These are phyloP conservation scores for Pemphredon lugubris DNA, from an alignment of 2,888 invertebrate genomes.

Conservation along the genomic window DNA sequence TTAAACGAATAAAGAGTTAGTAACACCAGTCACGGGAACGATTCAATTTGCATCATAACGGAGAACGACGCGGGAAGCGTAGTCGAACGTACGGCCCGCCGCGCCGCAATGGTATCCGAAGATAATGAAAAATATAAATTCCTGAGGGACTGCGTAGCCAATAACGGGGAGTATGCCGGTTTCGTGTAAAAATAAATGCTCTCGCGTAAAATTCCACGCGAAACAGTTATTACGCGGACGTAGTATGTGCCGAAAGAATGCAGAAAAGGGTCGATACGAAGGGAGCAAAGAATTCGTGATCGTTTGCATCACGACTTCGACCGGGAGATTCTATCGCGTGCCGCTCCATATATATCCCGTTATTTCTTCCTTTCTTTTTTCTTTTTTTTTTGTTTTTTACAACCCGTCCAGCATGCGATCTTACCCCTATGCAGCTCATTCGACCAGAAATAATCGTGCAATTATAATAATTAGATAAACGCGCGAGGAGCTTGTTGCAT, in stretches of 20 bases:
- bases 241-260: conserved; percentile 50
- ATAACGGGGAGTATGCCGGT: conserved; percentile 26
- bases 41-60: conserved; percentile 1
- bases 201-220: conserved; percentile 37
- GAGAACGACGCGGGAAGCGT: not conserved
- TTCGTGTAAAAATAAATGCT: conserved; percentile 50
- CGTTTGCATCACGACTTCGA: conserved; percentile 69
- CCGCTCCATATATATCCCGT: conserved; percentile 64
- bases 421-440: conserved; percentile 48
- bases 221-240: conserved; percentile 48
- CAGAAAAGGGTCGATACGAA: conserved; percentile 54
- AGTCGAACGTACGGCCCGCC: no score
- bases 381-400: conserved; percentile 38
- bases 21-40: no score
- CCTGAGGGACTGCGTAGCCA: not conserved
- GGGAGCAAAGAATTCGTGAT: conserved; percentile 73
- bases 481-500: conserved; percentile 66
- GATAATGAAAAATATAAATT: conserved; percentile 19
- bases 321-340: conserved; percentile 74
- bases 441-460: conserved; percentile 75
- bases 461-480: conserved; percentile 80
- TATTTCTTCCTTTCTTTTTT: conserved; percentile 58
- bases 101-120: no score
- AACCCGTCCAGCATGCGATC: conserved; percentile 53
- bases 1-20: no score